Evolutionary conservation across 2,888 invertebrate genomes (phyloP), one percentile per base, ranked within the genome.

Genomic region (Harpagoxenus sublaevis): DNA sequence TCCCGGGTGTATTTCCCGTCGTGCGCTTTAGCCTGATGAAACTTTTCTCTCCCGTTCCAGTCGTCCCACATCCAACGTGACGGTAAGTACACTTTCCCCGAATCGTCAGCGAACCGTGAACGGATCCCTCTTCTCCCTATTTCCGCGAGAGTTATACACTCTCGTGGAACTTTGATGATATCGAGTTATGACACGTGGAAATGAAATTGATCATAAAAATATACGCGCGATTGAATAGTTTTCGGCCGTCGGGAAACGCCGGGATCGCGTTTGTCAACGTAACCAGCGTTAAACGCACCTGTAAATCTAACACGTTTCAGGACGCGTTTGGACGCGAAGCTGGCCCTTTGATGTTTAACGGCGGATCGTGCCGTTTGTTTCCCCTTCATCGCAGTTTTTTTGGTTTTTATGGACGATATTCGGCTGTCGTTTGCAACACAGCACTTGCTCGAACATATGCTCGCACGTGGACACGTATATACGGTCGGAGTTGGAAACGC

Each of bases 11-110:
- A 71, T 60, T 60, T 63, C 18, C 15, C n/a, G 31, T 31, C 57
- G 70, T 10, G 55, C 70, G 31, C 55, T 79, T 79, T 71, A 71
- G 48, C 71, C 39, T 35, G 79, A 60, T 70, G 60, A 81, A 81
- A 73, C 73, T 81, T 81, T 68, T 73, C 60, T 73, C 73, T 81
- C 73, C 28, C 73, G 68, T 48, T 60, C 31, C 23, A 23, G 23
- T 23, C 23, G 23, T 23, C 23, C 23, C 74, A n/a, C n/a, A 23
- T 71, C 31, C 70, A 45, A 39, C 28, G 28, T 12, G 23, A 48
- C n/a, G 45, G 35, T n/a, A n/a, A n/a, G n/a, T 48, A 79, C 71
- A 9, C 0, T 81, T 35, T 51, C 51, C 10, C 39, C 23, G 48
- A 73, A 81, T 79, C 45, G 28, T 81, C 48, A 23, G 28, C 12